Evolutionary conservation across 2,888 invertebrate genomes (phyloP).

Genomic region (Scrobipalpa costella): DNA sequence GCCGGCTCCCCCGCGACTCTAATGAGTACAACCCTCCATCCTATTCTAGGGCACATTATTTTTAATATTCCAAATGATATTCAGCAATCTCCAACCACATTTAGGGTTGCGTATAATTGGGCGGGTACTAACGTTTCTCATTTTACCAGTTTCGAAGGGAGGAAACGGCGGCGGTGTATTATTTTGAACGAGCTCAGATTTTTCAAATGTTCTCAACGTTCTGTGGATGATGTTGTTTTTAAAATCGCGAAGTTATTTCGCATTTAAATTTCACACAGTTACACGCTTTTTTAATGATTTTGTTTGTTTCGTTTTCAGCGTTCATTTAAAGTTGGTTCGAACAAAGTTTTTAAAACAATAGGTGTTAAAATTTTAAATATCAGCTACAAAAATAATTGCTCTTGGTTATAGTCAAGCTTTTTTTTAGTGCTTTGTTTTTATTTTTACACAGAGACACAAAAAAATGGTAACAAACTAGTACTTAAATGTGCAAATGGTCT

Average conservation of each 20-base stretch:
- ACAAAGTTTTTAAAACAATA: too few species aligned
- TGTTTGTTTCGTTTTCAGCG: not conserved
- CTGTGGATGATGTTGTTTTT: not conserved
- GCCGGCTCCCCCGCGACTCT: not conserved
- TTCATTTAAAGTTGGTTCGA: not conserved
- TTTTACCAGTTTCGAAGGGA: not conserved
- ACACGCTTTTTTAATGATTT: not conserved
- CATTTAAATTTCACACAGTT: not conserved
- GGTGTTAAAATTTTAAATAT: too few species aligned
- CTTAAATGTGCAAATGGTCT: too few species aligned
- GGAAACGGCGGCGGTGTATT: constrained; percentile 1
- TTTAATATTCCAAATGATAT: constrained; percentile 3
- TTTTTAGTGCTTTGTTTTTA: too few species aligned
- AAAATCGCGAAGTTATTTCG: not conserved
- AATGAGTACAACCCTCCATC: not conserved
- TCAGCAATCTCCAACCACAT: not conserved
- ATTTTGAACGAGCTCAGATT: constrained; percentile 3
- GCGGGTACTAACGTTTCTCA: not conserved
- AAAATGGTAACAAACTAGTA: too few species aligned
- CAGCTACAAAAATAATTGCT: too few species aligned
- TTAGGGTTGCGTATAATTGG: constrained; percentile 10
- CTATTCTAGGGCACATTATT: constrained; percentile 4
- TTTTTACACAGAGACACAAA: too few species aligned
- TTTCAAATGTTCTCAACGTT: not conserved
- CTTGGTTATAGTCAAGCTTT: too few species aligned